phyloP scores from a whole-genome alignment of 2,888 invertebrate species.

The Stramonita haemastoma region DNA sequence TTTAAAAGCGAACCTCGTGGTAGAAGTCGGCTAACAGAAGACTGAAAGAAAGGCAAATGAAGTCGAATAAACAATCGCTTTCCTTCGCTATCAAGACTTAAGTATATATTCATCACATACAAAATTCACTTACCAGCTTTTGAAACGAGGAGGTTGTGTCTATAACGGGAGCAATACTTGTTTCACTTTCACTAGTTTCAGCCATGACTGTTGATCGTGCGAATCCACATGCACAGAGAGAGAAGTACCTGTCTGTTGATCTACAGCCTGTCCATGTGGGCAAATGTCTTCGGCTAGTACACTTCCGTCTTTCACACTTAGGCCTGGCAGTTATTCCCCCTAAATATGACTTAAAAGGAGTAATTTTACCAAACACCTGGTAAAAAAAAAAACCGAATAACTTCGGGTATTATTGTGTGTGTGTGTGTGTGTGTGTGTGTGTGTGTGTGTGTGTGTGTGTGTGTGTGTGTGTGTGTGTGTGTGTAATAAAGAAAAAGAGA shows the following conservation, averaged over 20 bases:
- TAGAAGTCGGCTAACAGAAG: neutral
- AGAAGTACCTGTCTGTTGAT: neutral
- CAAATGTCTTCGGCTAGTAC: neutral
- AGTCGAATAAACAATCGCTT: neutral
- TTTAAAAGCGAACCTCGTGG: too few species aligned
- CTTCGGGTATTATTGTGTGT: neutral
- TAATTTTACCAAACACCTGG: too few species aligned
- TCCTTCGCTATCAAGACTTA: neutral
- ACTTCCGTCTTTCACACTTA: neutral
- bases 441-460: conserved; percentile 10
- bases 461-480: neutral
- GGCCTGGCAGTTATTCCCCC: too few species aligned
- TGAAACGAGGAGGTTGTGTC: neutral
- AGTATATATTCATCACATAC: neutral
- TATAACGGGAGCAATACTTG: neutral
- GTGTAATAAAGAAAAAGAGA: neutral
- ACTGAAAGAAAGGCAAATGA: neutral
- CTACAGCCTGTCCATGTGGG: neutral
- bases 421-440: conserved; percentile 10
- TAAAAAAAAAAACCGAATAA: too few species aligned
- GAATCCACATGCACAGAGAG: neutral
- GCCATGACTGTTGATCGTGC: neutral
- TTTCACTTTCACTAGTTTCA: neutral
- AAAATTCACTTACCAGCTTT: conserved; percentile 12
- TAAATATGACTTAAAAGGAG: too few species aligned